A percentile compares a stretch with the other conserved stretches of the same genome.
phyloP scores from a whole-genome alignment of 2,113 vertebrate species.

The Apistogramma diplotaenia region DNA sequence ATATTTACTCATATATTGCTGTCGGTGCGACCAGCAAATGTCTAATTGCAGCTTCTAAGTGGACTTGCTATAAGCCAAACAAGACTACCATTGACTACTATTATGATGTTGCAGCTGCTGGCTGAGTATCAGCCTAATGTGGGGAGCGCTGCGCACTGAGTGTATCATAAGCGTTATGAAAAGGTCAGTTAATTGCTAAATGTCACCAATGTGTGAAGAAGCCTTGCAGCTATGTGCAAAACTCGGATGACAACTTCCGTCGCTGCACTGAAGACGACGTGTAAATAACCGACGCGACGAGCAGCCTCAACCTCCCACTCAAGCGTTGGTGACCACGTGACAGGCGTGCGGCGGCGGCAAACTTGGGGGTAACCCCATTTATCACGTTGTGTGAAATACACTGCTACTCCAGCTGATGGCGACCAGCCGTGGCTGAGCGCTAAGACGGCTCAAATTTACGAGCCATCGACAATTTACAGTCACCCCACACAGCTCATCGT shows the following conservation, averaged over 20 bases:
- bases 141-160: neutral
- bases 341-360: neutral
- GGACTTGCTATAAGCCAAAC: neutral
- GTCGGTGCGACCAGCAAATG: neutral
- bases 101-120: neutral
- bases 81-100: neutral
- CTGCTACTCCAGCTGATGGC: constrained; percentile 14
- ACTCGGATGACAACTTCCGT: constrained; percentile 23
- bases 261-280: constrained; percentile 19
- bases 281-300: constrained; percentile 38
- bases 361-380: constrained; percentile 22
- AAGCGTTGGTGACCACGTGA: neutral
- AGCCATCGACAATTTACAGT: constrained; percentile 50
- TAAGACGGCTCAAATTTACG: constrained; percentile 55
- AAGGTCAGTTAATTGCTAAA: constrained; percentile 31
- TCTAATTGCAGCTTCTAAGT: neutral
- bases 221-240: constrained; percentile 31
- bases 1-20: neutral
- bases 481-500: constrained; percentile 13
- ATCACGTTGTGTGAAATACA: constrained; percentile 2
- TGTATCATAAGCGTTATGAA: neutral
- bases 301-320: constrained; percentile 35
- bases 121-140: neutral
- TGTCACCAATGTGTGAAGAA: constrained; percentile 5
- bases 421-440: constrained; percentile 3